Conservation (phyloP, 2,888 invertebrate species). For the Sepiola atlantica region DNA sequence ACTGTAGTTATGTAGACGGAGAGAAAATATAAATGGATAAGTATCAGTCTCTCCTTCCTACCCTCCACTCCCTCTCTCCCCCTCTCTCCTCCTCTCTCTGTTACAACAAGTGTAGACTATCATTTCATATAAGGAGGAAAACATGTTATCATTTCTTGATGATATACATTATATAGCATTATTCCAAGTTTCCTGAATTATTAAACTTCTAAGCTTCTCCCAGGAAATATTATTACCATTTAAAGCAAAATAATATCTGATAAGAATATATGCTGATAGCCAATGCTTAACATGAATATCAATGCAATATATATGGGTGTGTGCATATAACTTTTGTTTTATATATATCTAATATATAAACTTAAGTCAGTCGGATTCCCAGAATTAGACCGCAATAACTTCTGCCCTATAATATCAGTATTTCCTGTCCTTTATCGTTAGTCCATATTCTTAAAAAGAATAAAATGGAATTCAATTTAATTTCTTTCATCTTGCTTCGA, state of each 20-base stretch:
- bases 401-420: too few relatives aligned
- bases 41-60: too few relatives aligned
- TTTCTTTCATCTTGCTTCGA: too few relatives aligned
- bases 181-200: constrained; percentile 13
- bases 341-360: not conserved
- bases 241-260: constrained; percentile 11
- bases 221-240: constrained; percentile 32
- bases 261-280: not conserved
- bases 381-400: too few relatives aligned
- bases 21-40: not conserved
- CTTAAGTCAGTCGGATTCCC: too few relatives aligned
- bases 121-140: not conserved
- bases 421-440: too few relatives aligned
- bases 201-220: not conserved
- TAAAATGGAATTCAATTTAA: too few relatives aligned
- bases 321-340: not conserved
- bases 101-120: constrained; percentile 15
- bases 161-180: constrained; percentile 16
- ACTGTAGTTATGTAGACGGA: not conserved
- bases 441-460: too few relatives aligned
- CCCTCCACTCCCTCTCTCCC: too few relatives aligned
- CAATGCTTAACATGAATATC: not conserved
- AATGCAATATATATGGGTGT: not conserved
- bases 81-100: not conserved
- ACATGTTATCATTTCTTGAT: constrained; percentile 19